Evolutionary conservation across 2,888 invertebrate species (phyloP).

Genomic region (Esperia sulphurella): DNA sequence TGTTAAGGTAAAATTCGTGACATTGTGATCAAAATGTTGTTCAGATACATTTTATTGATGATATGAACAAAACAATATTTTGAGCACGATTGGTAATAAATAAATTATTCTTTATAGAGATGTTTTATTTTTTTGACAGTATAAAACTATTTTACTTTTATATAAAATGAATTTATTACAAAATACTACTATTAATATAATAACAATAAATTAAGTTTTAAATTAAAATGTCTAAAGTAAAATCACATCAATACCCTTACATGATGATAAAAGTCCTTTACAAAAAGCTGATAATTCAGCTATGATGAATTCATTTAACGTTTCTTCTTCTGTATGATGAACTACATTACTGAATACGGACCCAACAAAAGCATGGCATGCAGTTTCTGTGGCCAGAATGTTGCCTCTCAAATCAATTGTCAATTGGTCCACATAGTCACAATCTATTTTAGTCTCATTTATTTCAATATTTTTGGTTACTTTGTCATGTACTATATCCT

Average conservation of each 20-base stretch:
- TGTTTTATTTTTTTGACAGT: slow-evolving; percentile 21
- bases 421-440: slow-evolving; percentile 23
- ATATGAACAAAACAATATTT: slow-evolving; percentile 48
- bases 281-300: slow-evolving; percentile 62
- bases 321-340: slow-evolving; percentile 40
- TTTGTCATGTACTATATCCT: slow-evolving; percentile 20
- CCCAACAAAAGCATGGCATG: slow-evolving; percentile 68
- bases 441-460: slow-evolving; percentile 5
- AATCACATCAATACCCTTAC: slow-evolving; percentile 63
- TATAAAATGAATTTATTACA: slow-evolving; percentile 10
- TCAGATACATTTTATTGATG: neutral
- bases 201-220: slow-evolving; percentile 25
- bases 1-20: slow-evolving; percentile 23
- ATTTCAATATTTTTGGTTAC: slow-evolving; percentile 4
- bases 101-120: slow-evolving; percentile 33
- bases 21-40: slow-evolving; percentile 71
- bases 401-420: slow-evolving; percentile 64
- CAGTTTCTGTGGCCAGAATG: slow-evolving; percentile 53
- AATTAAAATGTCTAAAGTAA: slow-evolving; percentile 42
- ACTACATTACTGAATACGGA: slow-evolving; percentile 52
- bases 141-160: neutral
- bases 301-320: slow-evolving; percentile 57
- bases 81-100: slow-evolving; percentile 56
- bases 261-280: slow-evolving; percentile 62
- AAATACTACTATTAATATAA: slow-evolving; percentile 15